Conservation (phyloP, 2,113 vertebrate species). For the Cariama cristata region DNA sequence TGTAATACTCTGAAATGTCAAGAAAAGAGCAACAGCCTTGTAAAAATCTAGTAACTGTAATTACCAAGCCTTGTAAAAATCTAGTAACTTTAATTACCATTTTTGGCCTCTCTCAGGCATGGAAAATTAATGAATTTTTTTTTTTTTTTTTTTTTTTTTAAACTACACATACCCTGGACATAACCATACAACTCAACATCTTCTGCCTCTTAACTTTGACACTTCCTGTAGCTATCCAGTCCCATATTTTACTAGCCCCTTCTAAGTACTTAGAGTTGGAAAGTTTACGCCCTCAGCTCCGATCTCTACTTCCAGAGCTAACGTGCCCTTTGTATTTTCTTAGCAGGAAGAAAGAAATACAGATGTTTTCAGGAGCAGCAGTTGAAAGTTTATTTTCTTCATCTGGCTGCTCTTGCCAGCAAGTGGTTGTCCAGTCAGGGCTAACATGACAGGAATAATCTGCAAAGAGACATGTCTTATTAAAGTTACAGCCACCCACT, state of each 20-base stretch:
- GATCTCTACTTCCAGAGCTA: background rate
- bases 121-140: background rate
- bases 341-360: background rate
- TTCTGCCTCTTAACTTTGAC: background rate
- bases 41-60: background rate
- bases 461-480: slow-evolving; percentile 15
- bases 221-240: background rate
- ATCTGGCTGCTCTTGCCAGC: background rate
- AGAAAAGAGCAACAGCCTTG: background rate
- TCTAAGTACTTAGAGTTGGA: background rate
- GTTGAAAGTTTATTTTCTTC: background rate
- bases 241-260: background rate
- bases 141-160: no score
- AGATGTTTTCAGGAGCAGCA: background rate
- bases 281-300: background rate
- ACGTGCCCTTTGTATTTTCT: background rate
- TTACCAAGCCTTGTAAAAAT: background rate
- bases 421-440: background rate
- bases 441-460: slow-evolving; percentile 29
- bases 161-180: background rate
- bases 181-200: background rate
- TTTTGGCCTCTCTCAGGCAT: background rate
- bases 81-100: background rate
- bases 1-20: background rate
- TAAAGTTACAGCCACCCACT: slow-evolving; percentile 6